phyloP scores from a whole-genome alignment of 2,888 invertebrate species.

The Diarsia rubi region DNA sequence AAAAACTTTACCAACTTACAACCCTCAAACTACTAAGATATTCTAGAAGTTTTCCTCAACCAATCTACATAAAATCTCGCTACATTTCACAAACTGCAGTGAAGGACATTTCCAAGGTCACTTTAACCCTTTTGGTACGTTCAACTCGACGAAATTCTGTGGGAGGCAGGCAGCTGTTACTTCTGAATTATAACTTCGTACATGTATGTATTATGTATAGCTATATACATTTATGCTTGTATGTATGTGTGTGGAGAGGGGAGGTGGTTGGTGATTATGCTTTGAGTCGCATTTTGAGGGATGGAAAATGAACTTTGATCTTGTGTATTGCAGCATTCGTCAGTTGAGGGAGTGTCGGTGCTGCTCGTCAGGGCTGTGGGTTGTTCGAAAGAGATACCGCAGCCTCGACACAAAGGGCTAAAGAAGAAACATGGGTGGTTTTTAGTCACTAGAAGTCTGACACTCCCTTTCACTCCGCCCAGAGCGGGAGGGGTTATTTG shows the following conservation, averaged over 20 bases:
- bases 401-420: too few relatives aligned
- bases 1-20: neutral
- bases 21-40: neutral
- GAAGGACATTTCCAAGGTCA: conserved; percentile 32
- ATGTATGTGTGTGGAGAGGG: conserved; percentile 10
- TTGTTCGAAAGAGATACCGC: too few relatives aligned
- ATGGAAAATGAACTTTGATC: neutral
- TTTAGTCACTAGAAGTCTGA: too few relatives aligned
- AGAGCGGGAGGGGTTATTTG: too few relatives aligned
- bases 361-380: too few relatives aligned
- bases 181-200: conserved; percentile 21
- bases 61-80: conserved; percentile 37
- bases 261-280: neutral
- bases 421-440: too few relatives aligned
- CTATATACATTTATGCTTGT: neutral
- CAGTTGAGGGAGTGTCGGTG: neutral
- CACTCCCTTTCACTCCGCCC: too few relatives aligned
- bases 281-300: neutral
- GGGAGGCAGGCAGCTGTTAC: conserved; percentile 46
- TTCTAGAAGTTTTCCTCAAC: neutral
- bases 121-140: conserved; percentile 29
- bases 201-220: conserved; percentile 26
- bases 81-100: conserved; percentile 29
- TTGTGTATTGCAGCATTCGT: neutral
- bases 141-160: conserved; percentile 34